phyloP scores from a whole-genome alignment of 2,888 invertebrate genomes.

The Micropterix aruncella region DNA sequence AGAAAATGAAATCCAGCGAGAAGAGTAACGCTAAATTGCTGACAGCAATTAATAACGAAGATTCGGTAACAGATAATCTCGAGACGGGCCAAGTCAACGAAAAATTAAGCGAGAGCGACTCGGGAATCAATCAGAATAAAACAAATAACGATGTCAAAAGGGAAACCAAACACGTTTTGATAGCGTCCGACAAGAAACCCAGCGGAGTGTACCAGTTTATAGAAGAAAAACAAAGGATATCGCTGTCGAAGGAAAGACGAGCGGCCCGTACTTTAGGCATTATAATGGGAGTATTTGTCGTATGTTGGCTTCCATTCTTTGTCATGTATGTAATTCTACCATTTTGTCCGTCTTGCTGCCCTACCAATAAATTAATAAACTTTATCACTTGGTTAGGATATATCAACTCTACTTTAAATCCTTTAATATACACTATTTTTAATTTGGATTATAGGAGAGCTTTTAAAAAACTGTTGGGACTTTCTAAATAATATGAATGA shows the following conservation, averaged over 20 bases:
- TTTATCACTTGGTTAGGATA: constrained; percentile 93
- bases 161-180: constrained; percentile 9
- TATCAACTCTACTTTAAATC: constrained; percentile 82
- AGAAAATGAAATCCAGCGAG: constrained; percentile 39
- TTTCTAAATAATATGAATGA: neutral
- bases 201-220: constrained; percentile 73
- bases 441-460: constrained; percentile 87
- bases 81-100: constrained; percentile 28
- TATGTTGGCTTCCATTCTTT: constrained; percentile 97
- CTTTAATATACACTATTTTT: constrained; percentile 89
- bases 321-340: constrained; percentile 88
- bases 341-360: constrained; percentile 70
- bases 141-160: constrained; percentile 21
- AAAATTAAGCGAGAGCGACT: constrained; percentile 33
- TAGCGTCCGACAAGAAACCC: constrained; percentile 22
- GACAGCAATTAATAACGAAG: constrained; percentile 32
- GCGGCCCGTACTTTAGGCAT: constrained; percentile 93
- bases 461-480: constrained; percentile 55
- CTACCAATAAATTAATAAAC: constrained; percentile 66
- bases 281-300: constrained; percentile 95
- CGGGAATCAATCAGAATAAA: constrained; percentile 25
- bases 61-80: constrained; percentile 28
- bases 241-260: constrained; percentile 82
- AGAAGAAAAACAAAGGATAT: constrained; percentile 81
- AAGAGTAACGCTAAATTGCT: constrained; percentile 33